A percentile compares a stretch with the other conserved stretches of the same genome.
Evolutionary conservation across 2,888 invertebrate genomes (phyloP).

Genomic region (Periphyllus acericola): DNA sequence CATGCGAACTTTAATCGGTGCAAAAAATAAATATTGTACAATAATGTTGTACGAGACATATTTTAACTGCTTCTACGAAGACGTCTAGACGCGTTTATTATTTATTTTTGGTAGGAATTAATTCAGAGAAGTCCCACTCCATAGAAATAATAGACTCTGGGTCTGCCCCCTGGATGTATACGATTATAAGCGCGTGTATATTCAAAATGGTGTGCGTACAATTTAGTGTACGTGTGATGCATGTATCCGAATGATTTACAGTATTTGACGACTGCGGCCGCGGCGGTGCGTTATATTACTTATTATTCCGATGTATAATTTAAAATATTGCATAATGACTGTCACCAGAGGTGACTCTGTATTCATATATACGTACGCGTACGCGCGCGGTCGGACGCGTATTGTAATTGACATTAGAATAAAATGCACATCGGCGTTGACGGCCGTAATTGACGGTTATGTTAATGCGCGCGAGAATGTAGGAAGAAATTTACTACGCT

Average conservation of each 20-base stretch:
- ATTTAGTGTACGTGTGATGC: background rate
- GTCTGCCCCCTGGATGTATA: background rate
- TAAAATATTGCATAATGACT: conserved; percentile 26
- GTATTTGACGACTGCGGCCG: background rate
- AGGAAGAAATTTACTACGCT: conserved; percentile 31
- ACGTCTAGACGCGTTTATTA: no score
- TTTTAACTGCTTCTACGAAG: no score
- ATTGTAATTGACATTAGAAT: conserved; percentile 46
- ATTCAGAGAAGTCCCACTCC: no score
- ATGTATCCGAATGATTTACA: background rate
- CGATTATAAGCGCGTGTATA: background rate
- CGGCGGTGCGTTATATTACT: background rate
- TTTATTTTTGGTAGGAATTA: no score
- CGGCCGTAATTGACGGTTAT: conserved; percentile 53
- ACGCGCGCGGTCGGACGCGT: background rate
- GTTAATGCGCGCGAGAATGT: background rate
- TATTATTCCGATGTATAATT: background rate
- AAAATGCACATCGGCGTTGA: conserved; percentile 42
- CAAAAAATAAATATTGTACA: no score
- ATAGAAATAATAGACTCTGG: no score
- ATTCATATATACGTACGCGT: background rate
- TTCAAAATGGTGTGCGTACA: background rate
- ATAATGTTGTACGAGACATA: no score
- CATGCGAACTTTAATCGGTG: no score
- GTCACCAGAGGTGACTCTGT: conserved; percentile 20